These are phyloP conservation scores for Griposia aprilina DNA, from an alignment of 2,888 invertebrate genomes.

Conservation along the genomic window DNA sequence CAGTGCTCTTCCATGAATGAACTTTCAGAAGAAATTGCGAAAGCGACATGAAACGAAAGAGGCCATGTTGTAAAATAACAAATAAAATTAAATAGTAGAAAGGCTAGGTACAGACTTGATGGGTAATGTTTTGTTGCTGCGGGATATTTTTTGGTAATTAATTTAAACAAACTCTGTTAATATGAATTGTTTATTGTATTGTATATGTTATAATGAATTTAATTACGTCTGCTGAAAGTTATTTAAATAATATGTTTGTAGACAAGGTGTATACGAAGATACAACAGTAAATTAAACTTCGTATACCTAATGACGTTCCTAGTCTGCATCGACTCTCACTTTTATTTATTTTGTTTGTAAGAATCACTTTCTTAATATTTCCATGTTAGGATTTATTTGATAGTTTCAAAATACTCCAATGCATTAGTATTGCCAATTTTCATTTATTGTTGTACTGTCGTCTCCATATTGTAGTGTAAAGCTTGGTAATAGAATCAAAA, in stretches of 20 bases:
- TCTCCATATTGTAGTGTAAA: background rate
- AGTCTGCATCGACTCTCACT: too few relatives aligned
- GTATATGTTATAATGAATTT: background rate
- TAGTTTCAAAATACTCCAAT: too few relatives aligned
- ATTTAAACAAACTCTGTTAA: background rate
- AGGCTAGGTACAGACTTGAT: slow-evolving; percentile 26
- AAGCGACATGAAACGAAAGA: slow-evolving; percentile 44
- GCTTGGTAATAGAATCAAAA: too few relatives aligned
- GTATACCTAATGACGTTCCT: too few relatives aligned
- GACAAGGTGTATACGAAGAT: too few relatives aligned
- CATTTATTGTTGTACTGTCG: too few relatives aligned
- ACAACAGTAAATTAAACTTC: too few relatives aligned
- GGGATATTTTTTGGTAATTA: background rate
- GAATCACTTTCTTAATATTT: too few relatives aligned
- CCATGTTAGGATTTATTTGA: too few relatives aligned
- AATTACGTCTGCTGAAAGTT: background rate
- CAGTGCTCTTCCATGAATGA: slow-evolving; percentile 56
- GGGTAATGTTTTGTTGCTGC: background rate
- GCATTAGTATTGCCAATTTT: too few relatives aligned
- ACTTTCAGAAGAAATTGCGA: slow-evolving; percentile 50
- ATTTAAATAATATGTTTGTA: slow-evolving; percentile 1
- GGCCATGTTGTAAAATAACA: slow-evolving; percentile 30
- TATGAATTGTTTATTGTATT: too few relatives aligned
- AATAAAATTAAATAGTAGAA: slow-evolving; percentile 17
- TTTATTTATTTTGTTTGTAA: too few relatives aligned